phyloP scores from a whole-genome alignment of 2,113 vertebrate species.

The Bucco capensis region DNA sequence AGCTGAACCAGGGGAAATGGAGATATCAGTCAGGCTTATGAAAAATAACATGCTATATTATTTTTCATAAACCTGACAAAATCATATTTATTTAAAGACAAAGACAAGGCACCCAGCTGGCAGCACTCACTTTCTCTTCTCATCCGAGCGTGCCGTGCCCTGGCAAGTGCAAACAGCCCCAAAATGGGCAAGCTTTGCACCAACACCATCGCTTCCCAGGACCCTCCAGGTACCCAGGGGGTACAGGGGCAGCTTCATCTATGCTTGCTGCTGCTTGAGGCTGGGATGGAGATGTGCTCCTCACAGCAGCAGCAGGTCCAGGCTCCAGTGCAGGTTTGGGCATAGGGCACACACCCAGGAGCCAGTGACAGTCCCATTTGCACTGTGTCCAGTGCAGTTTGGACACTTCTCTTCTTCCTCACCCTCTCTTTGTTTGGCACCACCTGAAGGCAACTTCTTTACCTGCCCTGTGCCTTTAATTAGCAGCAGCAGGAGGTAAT shows the following conservation, averaged over 20 bases:
- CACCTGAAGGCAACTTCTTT: not conserved
- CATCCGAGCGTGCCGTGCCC: not conserved
- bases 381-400: not conserved
- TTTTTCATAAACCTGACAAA: slow-evolving; percentile 70
- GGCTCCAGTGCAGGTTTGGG: accelerated
- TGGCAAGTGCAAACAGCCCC: not conserved
- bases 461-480: not conserved
- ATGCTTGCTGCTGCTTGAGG: not conserved
- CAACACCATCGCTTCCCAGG: accelerated
- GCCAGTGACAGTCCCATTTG: accelerated
- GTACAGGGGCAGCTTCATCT: not conserved
- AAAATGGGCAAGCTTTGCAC: not conserved
- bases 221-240: not conserved
- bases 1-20: slow-evolving; percentile 22
- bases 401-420: not conserved
- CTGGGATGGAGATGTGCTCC: accelerated
- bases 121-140: not conserved
- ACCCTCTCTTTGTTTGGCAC: not conserved
- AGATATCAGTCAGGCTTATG: slow-evolving; percentile 7
- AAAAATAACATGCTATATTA: slow-evolving; percentile 39
- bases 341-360: accelerated
- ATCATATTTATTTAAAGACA: slow-evolving; percentile 67
- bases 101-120: slow-evolving; percentile 53
- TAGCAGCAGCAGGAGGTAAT: not conserved
- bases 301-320: not conserved